phyloP scores from a whole-genome alignment of 2,797 vertebrate genomes.

The Trachops cirrhosus region DNA sequence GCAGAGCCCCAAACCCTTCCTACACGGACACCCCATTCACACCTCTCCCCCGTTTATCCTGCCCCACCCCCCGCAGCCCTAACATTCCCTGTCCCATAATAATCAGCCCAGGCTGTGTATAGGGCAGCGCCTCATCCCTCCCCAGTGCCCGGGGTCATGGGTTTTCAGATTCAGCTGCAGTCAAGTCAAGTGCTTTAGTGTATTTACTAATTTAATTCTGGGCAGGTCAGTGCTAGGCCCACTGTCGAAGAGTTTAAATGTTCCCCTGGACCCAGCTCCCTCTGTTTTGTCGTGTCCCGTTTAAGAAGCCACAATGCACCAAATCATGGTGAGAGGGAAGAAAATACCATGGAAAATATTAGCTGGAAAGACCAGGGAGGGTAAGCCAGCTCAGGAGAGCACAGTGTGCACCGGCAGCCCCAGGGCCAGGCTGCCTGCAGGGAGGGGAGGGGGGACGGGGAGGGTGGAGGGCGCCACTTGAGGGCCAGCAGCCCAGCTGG shows the following conservation, averaged over 20 bases:
- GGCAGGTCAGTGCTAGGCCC: not conserved
- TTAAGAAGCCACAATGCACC: not conserved
- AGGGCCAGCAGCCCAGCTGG: not conserved
- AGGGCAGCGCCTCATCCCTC: not conserved
- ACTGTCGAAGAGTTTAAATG: not conserved
- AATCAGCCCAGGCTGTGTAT: not conserved
- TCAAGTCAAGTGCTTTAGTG: not conserved
- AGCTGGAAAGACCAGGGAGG: not conserved
- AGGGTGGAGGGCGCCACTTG: rapidly evolving
- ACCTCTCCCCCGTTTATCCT: not conserved
- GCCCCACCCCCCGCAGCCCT: not conserved
- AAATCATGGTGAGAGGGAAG: not conserved
- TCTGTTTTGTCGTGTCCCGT: not conserved
- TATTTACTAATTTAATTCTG: not conserved
- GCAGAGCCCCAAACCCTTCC: not conserved
- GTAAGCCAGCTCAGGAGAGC: too few relatives aligned
- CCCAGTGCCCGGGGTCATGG: not conserved
- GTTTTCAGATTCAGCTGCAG: too few relatives aligned
- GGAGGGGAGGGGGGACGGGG: too few relatives aligned
- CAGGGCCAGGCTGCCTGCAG: rapidly evolving
- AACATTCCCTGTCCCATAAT: not conserved
- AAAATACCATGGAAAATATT: not conserved
- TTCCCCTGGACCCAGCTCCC: not conserved
- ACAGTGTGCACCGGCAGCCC: rapidly evolving
- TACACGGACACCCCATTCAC: rapidly evolving